Conservation (phyloP, 2,888 invertebrate species). For the Microplitis deprimator region DNA sequence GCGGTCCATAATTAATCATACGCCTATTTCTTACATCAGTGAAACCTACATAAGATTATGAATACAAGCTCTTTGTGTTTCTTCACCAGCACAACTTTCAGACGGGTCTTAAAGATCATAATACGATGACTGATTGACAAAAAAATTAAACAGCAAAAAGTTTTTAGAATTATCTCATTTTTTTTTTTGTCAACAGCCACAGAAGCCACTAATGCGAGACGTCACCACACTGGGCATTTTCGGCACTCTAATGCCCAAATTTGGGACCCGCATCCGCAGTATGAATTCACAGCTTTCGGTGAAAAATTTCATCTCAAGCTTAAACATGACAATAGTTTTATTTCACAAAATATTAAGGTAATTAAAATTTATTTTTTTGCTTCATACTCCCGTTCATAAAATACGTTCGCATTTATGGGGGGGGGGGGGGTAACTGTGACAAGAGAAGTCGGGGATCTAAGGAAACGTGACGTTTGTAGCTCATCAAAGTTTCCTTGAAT, state of each 20-base stretch:
- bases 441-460: too few species aligned
- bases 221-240: constrained; percentile 79
- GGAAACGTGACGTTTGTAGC: too few species aligned
- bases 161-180: not conserved
- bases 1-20: not conserved
- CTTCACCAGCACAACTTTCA: not conserved
- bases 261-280: constrained; percentile 84
- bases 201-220: constrained; percentile 53
- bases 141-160: not conserved
- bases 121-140: constrained; percentile 7
- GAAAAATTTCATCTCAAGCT: constrained; percentile 73
- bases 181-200: constrained; percentile 53
- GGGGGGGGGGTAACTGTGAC: too few species aligned
- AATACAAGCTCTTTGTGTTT: not conserved
- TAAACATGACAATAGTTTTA: constrained; percentile 73
- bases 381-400: too few species aligned
- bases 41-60: constrained; percentile 6
- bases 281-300: constrained; percentile 79
- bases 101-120: not conserved
- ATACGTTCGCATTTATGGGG: too few species aligned
- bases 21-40: not conserved
- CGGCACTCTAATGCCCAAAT: constrained; percentile 76
- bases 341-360: constrained; percentile 74
- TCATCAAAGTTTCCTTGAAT: too few species aligned
- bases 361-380: constrained; percentile 45